Evolutionary conservation across 2,797 vertebrate genomes (phyloP).

Genomic region (Chelon auratus): DNA sequence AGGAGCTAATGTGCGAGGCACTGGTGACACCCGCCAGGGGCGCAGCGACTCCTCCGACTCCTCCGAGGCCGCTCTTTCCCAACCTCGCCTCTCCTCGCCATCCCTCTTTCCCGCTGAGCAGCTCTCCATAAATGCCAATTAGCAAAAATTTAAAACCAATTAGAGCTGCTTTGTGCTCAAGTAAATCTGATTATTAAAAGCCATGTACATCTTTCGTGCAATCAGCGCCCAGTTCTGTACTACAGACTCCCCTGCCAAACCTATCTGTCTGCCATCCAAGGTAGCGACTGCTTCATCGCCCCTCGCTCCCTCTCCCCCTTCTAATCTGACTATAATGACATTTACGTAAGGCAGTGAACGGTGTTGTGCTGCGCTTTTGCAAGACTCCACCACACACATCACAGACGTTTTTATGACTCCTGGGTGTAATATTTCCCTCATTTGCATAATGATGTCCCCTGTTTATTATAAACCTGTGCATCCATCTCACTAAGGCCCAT

Average conservation of each 20-base stretch:
- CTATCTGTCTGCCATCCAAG: constrained; percentile 53
- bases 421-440: constrained; percentile 73
- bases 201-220: constrained; percentile 58
- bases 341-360: constrained; percentile 71
- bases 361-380: constrained; percentile 53
- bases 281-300: constrained; percentile 45
- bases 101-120: constrained; percentile 48
- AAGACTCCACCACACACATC: constrained; percentile 56
- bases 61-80: constrained; percentile 25
- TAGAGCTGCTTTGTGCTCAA: constrained; percentile 70
- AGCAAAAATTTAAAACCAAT: constrained; percentile 72
- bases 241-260: constrained; percentile 44
- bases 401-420: constrained; percentile 68
- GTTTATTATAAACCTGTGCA: constrained; percentile 79
- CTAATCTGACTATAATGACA: constrained; percentile 76
- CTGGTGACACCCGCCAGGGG: constrained; percentile 28
- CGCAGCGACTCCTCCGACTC: not conserved
- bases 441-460: constrained; percentile 80
- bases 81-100: constrained; percentile 11
- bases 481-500: constrained; percentile 79
- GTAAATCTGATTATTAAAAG: constrained; percentile 78
- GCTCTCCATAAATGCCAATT: constrained; percentile 77
- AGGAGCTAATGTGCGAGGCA: constrained; percentile 33
- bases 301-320: constrained; percentile 42
- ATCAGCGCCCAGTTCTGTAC: constrained; percentile 38